A percentile compares a stretch with the other conserved stretches of the same genome.
Evolutionary conservation across 2,113 vertebrate species (phyloP).

Genomic region (Pan troglodytes): DNA sequence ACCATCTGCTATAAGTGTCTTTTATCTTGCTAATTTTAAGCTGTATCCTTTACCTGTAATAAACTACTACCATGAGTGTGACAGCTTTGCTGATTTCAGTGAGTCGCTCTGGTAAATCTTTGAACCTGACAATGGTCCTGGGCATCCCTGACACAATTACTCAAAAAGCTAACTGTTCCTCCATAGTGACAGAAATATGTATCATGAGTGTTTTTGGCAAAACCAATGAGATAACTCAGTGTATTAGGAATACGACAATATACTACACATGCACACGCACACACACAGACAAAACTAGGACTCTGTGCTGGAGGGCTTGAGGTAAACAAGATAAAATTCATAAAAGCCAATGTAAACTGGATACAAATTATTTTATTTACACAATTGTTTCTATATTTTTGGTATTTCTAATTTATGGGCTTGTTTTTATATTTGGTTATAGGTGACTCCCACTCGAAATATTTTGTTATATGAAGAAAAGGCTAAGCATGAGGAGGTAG

Average conservation of each 20-base stretch:
- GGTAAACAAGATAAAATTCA: neutral
- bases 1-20: neutral
- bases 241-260: neutral
- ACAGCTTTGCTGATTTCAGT: neutral
- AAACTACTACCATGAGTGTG: neutral
- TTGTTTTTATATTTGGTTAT: neutral
- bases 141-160: neutral
- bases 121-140: neutral
- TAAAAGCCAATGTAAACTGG: neutral
- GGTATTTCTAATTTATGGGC: neutral
- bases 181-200: neutral
- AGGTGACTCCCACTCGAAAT: neutral
- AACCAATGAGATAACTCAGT: neutral
- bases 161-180: neutral
- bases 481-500: fast-evolving
- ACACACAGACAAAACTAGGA: neutral
- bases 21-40: neutral
- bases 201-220: neutral
- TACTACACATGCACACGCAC: neutral
- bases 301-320: neutral
- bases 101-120: neutral
- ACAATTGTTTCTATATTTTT: neutral
- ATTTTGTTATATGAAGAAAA: neutral
- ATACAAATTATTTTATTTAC: neutral
- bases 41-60: neutral